phyloP scores from a whole-genome alignment of 2,113 vertebrate species.

The Ctenodactylus gundi region DNA sequence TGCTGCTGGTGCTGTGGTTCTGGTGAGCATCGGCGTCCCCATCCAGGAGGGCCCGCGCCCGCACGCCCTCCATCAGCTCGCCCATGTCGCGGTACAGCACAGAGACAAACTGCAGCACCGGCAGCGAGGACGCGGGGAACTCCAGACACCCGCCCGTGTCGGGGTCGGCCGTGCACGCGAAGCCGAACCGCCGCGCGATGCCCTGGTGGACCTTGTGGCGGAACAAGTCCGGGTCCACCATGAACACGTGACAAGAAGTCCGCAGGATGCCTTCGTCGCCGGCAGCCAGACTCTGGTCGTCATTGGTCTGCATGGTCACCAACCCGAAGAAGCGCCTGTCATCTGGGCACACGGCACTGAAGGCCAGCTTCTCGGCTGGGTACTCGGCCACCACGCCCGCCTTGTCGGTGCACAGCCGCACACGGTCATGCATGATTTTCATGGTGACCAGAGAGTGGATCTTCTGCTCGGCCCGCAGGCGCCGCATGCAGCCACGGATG shows the following conservation, averaged over 20 bases:
- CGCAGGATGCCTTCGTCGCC: slow-evolving; percentile 91
- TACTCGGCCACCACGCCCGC: slow-evolving; percentile 92
- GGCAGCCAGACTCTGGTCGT: slow-evolving; percentile 84
- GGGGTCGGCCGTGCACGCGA: slow-evolving; percentile 96
- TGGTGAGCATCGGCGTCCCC: slow-evolving; percentile 93
- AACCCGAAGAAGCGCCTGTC: slow-evolving; percentile 96
- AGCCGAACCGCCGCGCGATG: slow-evolving; percentile 92
- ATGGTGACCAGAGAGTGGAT: slow-evolving; percentile 96
- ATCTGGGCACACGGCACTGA: slow-evolving; percentile 96
- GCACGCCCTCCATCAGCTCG: slow-evolving; percentile 94
- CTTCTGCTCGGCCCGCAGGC: slow-evolving; percentile 95
- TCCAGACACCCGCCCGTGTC: slow-evolving; percentile 96
- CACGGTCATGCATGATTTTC: slow-evolving; percentile 96
- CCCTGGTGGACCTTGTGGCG: slow-evolving; percentile 94
- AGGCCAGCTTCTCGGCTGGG: slow-evolving; percentile 96
- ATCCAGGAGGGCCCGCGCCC: slow-evolving; percentile 94
- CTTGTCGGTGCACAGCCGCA: slow-evolving; percentile 92
- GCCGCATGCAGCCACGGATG: slow-evolving; percentile 97
- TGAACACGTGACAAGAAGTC: slow-evolving; percentile 98
- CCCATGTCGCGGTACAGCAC: slow-evolving; percentile 98
- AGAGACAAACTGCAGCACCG: slow-evolving; percentile 96
- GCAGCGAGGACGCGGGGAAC: slow-evolving; percentile 94
- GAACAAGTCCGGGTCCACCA: slow-evolving; percentile 97
- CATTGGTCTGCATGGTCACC: slow-evolving; percentile 95
- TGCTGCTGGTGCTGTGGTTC: slow-evolving; percentile 97